A percentile compares a stretch with the other conserved stretches of the same genome.
These are phyloP conservation scores for Zaprionus camerounensis DNA, from an alignment of 1,140 invertebrate genomes.

Conservation along the genomic window DNA sequence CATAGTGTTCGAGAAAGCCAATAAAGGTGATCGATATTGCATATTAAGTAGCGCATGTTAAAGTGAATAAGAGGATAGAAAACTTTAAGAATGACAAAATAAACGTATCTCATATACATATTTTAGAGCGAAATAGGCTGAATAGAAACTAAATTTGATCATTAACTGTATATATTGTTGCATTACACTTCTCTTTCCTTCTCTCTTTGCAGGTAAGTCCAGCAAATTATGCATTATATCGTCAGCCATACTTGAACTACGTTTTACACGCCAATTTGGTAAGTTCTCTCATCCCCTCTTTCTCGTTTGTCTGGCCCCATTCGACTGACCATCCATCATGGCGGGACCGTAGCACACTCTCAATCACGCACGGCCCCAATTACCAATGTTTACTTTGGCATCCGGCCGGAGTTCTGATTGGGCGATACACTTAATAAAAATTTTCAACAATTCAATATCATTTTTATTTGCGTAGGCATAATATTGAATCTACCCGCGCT, in stretches of 20 bases:
- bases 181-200: not conserved
- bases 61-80: not conserved
- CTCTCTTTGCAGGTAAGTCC: constrained; percentile 62
- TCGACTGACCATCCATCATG: not conserved
- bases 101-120: not conserved
- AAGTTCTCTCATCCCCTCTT: not conserved
- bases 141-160: not conserved
- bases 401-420: constrained; percentile 49
- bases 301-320: not conserved
- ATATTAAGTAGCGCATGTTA: not conserved
- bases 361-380: constrained; percentile 25
- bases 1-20: not conserved
- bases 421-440: constrained; percentile 72
- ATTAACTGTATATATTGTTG: too few relatives aligned
- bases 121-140: not conserved
- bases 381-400: constrained; percentile 48
- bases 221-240: constrained; percentile 19
- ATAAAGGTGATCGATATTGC: not conserved
- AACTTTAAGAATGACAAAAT: not conserved
- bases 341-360: constrained; percentile 1
- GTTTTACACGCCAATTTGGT: constrained; percentile 1
- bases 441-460: constrained; percentile 79
- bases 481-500: constrained; percentile 63
- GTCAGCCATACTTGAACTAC: not conserved
- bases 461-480: constrained; percentile 75